Conservation (phyloP, 2,113 vertebrate genomes). For the Myotis yumanensis region DNA sequence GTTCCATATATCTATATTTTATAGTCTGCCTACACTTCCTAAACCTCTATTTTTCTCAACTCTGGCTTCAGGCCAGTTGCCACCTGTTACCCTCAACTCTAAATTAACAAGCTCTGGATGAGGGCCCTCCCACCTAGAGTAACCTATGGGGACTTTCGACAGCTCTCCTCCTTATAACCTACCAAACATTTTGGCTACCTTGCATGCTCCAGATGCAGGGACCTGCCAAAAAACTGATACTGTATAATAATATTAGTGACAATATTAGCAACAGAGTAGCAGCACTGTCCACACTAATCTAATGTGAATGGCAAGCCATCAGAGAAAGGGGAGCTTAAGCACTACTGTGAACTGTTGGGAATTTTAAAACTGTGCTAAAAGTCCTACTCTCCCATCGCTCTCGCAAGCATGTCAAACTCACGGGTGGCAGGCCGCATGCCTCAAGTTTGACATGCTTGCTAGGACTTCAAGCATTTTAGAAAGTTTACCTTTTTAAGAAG, state of each 20-base stretch:
- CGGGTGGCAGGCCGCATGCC: too few species aligned
- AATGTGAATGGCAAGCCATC: slow-evolving; percentile 6
- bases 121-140: background rate
- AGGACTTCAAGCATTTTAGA: background rate
- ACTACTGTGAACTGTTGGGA: background rate
- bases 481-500: background rate
- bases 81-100: background rate
- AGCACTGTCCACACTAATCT: background rate
- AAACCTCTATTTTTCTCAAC: background rate
- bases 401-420: too few species aligned
- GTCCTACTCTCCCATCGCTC: background rate
- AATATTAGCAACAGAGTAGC: background rate
- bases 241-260: background rate
- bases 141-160: background rate
- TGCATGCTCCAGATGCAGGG: background rate
- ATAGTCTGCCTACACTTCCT: background rate
- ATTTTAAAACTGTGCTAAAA: slow-evolving; percentile 7
- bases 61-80: background rate
- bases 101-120: background rate
- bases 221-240: background rate
- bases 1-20: background rate
- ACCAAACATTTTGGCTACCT: background rate
- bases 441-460: background rate
- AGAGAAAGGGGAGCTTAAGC: background rate
- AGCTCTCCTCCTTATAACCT: background rate